Evolutionary conservation across 2,113 vertebrate species (phyloP), one percentile per base, ranked within the genome.

Genomic region (Apteryx mantelli): DNA sequence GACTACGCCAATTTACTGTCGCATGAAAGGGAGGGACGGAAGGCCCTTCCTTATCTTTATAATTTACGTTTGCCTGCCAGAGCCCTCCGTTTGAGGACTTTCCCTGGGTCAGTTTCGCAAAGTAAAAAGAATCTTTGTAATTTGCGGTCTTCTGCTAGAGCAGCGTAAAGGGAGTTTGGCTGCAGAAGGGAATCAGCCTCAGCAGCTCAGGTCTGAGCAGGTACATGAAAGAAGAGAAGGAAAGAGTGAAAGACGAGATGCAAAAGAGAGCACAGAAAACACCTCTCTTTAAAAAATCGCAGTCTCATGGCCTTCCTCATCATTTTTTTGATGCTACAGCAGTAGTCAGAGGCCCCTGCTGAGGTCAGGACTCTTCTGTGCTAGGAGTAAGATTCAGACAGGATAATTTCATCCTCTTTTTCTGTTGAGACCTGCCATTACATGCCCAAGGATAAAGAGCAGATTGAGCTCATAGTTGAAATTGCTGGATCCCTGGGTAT

Each of bases 401-500:
- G 40, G 42, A 52, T 22, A 44, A 30, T 4, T 19, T 16, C 5
- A 15, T n/a, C 46, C 38, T 50, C 15, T 18, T 26, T 38, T 48
- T 36, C 19, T 34, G 60, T 34, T 10, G 40, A 40, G 48, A 56
- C 38, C 15, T 32, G 42, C 46, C 36, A 55, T n/a, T 3, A 32
- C 24, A 28, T 1, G 1, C 34, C 34, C 28, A 17, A 82, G 21
- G 24, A 40, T 18, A 9, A 28, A 34, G 55, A 44, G 18, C 13
- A 46, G 42, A 36, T 40, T 19, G 26, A 13, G 5, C 44, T 15
- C 32, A 20, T 3, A 24, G 30, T 19, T 76, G 11, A 6, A 40
- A 24, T 7, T 9, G 25, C 15, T 17, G 7, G 25, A 40, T 22
- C 3, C 17, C 44, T 4, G 6, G 16, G 2, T 0, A 7, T 21